These are phyloP conservation scores for Propithecus deckenii DNA, from an alignment of 2,797 vertebrate genomes.

Conservation along the genomic window DNA sequence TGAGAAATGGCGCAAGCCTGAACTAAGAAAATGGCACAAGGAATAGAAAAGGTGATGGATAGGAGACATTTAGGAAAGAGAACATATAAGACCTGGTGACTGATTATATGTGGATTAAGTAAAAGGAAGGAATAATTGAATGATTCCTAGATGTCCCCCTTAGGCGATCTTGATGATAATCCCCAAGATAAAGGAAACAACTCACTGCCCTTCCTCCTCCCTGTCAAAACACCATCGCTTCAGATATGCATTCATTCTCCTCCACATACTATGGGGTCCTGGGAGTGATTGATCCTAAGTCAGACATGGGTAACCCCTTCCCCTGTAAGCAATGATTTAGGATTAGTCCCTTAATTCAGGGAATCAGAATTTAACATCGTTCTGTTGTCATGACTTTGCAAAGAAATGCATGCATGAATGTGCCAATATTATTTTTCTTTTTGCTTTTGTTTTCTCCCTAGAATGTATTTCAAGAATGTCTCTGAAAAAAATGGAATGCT, in stretches of 20 bases:
- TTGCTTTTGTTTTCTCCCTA: accelerated
- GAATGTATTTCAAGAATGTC: not conserved
- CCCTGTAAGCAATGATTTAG: not conserved
- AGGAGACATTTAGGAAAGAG: not conserved
- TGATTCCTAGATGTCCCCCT: not conserved
- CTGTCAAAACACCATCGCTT: accelerated
- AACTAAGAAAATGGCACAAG: not conserved
- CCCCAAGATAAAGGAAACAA: not conserved
- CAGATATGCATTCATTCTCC: not conserved
- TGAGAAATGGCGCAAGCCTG: not conserved
- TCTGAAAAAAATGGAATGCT: not conserved
- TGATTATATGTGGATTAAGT: not conserved
- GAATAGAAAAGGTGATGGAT: not conserved
- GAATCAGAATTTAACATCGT: not conserved
- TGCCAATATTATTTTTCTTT: not conserved
- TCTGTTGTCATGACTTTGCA: not conserved
- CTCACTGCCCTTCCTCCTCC: too few relatives aligned
- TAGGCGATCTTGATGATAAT: not conserved
- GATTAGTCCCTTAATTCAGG: not conserved
- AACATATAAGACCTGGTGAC: not conserved
- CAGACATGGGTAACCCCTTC: not conserved
- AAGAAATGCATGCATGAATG: not conserved
- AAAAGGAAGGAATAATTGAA: not conserved
- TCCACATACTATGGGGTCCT: not conserved
- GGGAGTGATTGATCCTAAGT: not conserved